Evolutionary conservation across 2,888 invertebrate species (phyloP), one percentile per base, ranked within the genome.

Genomic region (Glaucopsyche alexis): DNA sequence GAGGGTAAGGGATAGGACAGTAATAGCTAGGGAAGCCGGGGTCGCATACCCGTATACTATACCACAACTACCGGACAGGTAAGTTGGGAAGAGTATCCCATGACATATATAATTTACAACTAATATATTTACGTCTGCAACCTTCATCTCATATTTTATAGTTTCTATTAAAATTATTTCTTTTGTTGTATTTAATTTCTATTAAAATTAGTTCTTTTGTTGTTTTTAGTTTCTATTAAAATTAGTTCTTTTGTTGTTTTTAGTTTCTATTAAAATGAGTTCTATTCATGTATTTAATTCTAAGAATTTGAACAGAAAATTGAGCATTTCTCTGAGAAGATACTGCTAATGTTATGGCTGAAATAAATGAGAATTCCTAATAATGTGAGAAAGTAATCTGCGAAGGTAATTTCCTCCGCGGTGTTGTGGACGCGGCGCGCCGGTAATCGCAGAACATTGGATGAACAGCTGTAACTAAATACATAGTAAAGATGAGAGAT

Each of bases 261-360:
- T 7, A 29, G 19, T 7, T 60, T 60, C 13, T 29, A 60, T 29
- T 2, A 29, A 29, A 29, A 60, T 29, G 3, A 3, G 29, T 14
- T 38, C 13, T 38, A 38, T 60, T 60, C 29, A 38, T 60, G 19
- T 19, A 6, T 42, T 42, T 42, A 55, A 19, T 38, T 38, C 7
- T 38, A 14, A 38, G 14, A 11, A 60, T 38, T 29, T 60, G 13
- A 14, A 38, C 29, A 38, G 29, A 60, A 60, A 29, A 29, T 29
- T 60, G 13, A 13, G 60, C 29, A 38, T 38, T 60, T 11, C 11
- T 60, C 13, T 14, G 29, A 60, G 13, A 13, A 60, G 60, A 29
- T 29, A 60, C 29, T 60, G 60, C 60, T 60, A 60, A 60, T 60
- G 60, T 38, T 38, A 60, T 13, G 60, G 13, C 14, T 60, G 13